Percentiles rank a stretch among this genome's conserved stretches.
Evolutionary conservation across 30 jellyfish, hydroid and myxozoan species (phyloP).

Genomic region (Turritopsis dohrnii): DNA sequence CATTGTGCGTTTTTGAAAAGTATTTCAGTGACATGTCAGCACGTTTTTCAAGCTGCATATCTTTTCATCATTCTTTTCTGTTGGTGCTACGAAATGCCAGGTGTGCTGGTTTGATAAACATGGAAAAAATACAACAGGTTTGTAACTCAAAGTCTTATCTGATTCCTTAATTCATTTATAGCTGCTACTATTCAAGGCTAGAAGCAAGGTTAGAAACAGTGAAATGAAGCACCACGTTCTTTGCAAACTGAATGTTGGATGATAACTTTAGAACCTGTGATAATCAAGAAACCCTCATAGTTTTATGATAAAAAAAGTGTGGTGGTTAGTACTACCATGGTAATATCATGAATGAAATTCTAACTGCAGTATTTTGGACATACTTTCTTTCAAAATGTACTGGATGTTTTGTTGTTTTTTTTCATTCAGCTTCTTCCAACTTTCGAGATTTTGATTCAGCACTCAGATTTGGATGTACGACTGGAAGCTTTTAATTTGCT

Average conservation of each 20-base stretch:
- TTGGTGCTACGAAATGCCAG: slow-evolving; percentile 42
- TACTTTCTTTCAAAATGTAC: too few species aligned
- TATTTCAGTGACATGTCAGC: neutral
- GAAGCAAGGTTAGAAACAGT: too few species aligned
- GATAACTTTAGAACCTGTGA: too few species aligned
- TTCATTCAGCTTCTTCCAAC: slow-evolving; percentile 27
- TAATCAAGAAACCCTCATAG: too few species aligned
- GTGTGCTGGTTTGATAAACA: slow-evolving; percentile 14
- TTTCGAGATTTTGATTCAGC: slow-evolving; percentile 30
- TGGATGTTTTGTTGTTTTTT: neutral
- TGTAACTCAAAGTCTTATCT: neutral
- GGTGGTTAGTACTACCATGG: too few species aligned
- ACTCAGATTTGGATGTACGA: slow-evolving; percentile 48
- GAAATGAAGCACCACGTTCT: too few species aligned
- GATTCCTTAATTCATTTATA: neutral
- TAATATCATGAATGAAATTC: too few species aligned
- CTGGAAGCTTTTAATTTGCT: slow-evolving; percentile 61
- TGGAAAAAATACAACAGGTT: slow-evolving; percentile 20
- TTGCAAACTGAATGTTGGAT: too few species aligned
- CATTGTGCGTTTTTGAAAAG: neutral
- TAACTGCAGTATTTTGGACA: too few species aligned
- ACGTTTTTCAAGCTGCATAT: slow-evolving; percentile 2
- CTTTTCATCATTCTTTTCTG: slow-evolving; percentile 36
- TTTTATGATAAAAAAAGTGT: too few species aligned
- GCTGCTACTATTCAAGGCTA: too few species aligned